Conservation (phyloP, 2,113 vertebrate species). For the Gobius niger region DNA sequence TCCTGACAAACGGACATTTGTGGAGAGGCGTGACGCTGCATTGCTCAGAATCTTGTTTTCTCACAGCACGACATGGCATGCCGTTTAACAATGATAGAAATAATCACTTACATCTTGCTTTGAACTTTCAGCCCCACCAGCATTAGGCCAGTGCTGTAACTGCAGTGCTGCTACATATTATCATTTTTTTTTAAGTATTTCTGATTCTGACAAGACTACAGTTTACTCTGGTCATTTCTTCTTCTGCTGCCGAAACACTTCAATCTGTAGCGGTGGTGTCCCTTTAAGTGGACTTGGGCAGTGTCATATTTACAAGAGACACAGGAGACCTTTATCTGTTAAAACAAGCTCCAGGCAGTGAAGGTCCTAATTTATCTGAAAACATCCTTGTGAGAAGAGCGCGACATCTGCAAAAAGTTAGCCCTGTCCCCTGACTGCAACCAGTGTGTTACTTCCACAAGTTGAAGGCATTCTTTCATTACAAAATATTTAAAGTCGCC, state of each 20-base stretch:
- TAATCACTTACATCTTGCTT: too few species aligned
- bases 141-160: too few species aligned
- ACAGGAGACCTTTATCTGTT: constrained; percentile 12
- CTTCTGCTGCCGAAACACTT: too few species aligned
- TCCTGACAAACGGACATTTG: not conserved
- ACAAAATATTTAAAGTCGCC: constrained; percentile 67
- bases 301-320: not conserved
- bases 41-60: not conserved
- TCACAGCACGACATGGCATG: not conserved
- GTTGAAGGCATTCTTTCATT: constrained; percentile 57
- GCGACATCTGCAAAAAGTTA: constrained; percentile 61
- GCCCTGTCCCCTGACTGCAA: constrained; percentile 44
- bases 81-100: too few species aligned
- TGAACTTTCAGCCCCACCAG: too few species aligned
- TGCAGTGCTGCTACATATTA: too few species aligned
- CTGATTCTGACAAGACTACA: too few species aligned
- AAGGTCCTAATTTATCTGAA: constrained; percentile 21
- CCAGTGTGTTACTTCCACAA: constrained; percentile 40
- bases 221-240: too few species aligned
- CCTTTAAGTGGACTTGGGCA: constrained; percentile 1
- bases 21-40: not conserved
- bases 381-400: constrained; percentile 39
- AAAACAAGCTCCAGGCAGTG: constrained; percentile 18
- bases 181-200: too few species aligned
- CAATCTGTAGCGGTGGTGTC: not conserved